Percentiles rank a stretch among this genome's conserved stretches.
Conservation (phyloP, 2,888 invertebrate species). For the Protophormia terraenovae region DNA sequence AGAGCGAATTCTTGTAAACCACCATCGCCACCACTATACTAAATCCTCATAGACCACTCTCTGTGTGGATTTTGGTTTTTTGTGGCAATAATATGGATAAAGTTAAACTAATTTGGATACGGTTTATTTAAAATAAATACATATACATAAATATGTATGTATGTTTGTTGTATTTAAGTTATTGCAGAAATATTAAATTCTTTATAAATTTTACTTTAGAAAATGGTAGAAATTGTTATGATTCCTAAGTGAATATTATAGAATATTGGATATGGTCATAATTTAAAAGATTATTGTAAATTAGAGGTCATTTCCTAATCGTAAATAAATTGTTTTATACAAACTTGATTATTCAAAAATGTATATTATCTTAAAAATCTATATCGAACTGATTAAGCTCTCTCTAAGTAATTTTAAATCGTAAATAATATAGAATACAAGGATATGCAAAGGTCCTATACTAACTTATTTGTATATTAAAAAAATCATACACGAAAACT, state of each 20-base stretch:
- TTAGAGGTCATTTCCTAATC: no score
- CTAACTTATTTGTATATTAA: no score
- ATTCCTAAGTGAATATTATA: neutral
- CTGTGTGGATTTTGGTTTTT: conserved; percentile 51
- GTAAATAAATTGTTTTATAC: no score
- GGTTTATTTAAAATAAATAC: neutral
- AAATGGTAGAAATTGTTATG: neutral
- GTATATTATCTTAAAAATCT: no score
- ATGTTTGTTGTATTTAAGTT: neutral
- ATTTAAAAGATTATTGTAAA: neutral
- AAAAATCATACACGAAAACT: no score
- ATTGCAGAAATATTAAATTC: neutral
- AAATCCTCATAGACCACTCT: conserved; percentile 17
- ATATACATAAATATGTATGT: neutral
- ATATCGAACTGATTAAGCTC: no score
- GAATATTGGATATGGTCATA: neutral
- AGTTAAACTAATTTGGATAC: conserved; percentile 44
- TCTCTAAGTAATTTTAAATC: no score
- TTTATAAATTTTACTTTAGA: neutral
- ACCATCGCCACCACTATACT: conserved; percentile 48
- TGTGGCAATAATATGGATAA: conserved; percentile 54
- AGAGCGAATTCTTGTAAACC: conserved; percentile 28
- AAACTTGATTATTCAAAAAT: no score
- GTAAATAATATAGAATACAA: no score
- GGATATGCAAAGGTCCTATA: no score